Conservation (phyloP, 2,113 vertebrate genomes). For the Nibea coibor region DNA sequence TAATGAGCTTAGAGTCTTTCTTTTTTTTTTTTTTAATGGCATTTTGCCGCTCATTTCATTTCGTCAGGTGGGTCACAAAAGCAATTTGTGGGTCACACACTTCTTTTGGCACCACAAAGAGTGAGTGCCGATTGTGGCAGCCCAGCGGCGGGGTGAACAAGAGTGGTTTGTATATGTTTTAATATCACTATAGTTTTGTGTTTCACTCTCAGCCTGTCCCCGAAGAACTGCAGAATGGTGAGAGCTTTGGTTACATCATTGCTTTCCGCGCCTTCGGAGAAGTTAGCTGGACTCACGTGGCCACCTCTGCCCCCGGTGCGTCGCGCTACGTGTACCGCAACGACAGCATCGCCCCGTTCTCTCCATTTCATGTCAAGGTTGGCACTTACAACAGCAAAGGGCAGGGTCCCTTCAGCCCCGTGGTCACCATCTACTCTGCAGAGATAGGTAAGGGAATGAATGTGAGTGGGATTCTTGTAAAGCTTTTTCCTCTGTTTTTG, state of each 20-base stretch:
- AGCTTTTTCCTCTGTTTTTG: conserved; percentile 20
- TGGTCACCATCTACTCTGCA: conserved; percentile 92
- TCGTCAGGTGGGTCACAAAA: conserved; percentile 73
- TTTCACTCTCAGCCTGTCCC: conserved; percentile 90
- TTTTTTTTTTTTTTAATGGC: conserved; percentile 46
- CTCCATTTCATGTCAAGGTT: conserved; percentile 92
- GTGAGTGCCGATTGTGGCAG: conserved; percentile 46
- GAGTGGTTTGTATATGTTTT: conserved; percentile 84
- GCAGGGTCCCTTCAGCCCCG: conserved; percentile 92
- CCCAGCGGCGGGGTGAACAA: conserved; percentile 59
- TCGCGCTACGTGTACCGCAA: conserved; percentile 92
- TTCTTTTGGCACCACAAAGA: conserved; percentile 28
- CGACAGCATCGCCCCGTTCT: conserved; percentile 93
- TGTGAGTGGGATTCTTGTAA: not conserved
- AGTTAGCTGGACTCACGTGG: conserved; percentile 92
- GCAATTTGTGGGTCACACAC: conserved; percentile 68
- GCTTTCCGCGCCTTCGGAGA: conserved; percentile 91
- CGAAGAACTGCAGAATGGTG: conserved; percentile 95
- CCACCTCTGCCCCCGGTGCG: conserved; percentile 89
- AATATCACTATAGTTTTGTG: conserved; percentile 86
- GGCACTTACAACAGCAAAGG: conserved; percentile 95
- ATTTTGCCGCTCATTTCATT: conserved; percentile 69
- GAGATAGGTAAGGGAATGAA: conserved; percentile 87
- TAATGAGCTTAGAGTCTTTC: conserved; percentile 52
- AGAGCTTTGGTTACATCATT: conserved; percentile 95